phyloP scores from a whole-genome alignment of 2,113 vertebrate species.

The Hippocampus comes region DNA sequence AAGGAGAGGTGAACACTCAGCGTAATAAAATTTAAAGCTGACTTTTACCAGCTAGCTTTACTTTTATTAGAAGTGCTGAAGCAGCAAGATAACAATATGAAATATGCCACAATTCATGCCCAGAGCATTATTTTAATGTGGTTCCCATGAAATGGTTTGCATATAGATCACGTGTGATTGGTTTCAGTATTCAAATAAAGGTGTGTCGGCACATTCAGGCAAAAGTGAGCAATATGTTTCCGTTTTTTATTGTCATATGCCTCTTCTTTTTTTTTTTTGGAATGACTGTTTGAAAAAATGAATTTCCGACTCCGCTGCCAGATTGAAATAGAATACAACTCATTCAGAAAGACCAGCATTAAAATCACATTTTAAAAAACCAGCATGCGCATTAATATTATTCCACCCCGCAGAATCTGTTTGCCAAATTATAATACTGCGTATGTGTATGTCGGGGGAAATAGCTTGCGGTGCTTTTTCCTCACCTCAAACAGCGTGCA shows the following conservation, averaged over 20 bases:
- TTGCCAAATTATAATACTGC: neutral
- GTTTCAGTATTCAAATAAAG: slow-evolving; percentile 10
- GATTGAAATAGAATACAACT: neutral
- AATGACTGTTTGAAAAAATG: neutral
- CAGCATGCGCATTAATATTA: neutral
- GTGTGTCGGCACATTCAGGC: neutral
- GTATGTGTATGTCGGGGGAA: neutral
- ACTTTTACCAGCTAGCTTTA: slow-evolving; percentile 34
- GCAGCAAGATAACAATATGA: slow-evolving; percentile 49
- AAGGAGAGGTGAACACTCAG: slow-evolving; percentile 17
- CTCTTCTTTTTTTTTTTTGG: neutral
- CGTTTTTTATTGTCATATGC: neutral
- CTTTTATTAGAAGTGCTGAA: slow-evolving; percentile 43
- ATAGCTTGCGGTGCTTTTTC: neutral
- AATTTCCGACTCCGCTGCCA: neutral
- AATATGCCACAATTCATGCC: slow-evolving; percentile 44
- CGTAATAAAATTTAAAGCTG: slow-evolving; percentile 42
- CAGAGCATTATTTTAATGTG: slow-evolving; percentile 22
- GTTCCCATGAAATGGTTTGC: slow-evolving; percentile 22
- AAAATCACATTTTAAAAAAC: neutral
- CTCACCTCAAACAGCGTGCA: neutral
- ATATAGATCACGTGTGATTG: slow-evolving; percentile 15
- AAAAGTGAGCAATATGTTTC: neutral
- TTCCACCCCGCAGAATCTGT: neutral
- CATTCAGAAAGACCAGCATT: neutral